Base-by-base conservation (phyloP, 2,888 invertebrate species). In the Ormyrus nitidulus region DNA sequence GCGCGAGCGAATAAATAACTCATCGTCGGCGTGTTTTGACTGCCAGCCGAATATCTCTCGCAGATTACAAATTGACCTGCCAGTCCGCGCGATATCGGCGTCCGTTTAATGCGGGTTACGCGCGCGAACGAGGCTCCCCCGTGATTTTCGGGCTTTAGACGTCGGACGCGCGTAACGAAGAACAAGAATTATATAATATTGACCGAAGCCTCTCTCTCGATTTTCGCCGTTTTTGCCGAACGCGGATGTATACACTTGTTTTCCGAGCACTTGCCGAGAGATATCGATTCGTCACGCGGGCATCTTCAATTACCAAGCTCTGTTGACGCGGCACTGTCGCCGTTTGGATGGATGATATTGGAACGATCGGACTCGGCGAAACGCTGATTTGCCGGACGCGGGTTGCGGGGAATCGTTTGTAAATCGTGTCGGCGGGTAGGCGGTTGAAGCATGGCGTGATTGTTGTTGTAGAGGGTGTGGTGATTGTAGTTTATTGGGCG, bases 1-100 rank as follows among this genome's bases (percentile, higher is more conserved):
- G 34, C 44, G n/a, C 9, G 61, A 19, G 19, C 49, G 46, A 6
- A 64, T 48, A 13, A 64, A 49, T 49, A 64, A 49, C 64, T 64
- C 49, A 49, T 19, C 61, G n/a, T 49, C 10, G 56, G 34, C 72
- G 66, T 19, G 19, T 19, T 19, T 19, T 19, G 19, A 19, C 19
- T 19, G 19, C 19, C 19, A 19, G 19, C 19, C 19, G 19, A 19
- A 19, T 19, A 19, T 19, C 19, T 19, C 19, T 19, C 75, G 69
- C 53, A 54, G 62, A 76, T 77, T 79, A 77, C 79, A 82, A 82
- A 82, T 82, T 74, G 73, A 77, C 64, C 70, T 51, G 73, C 77
- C 72, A 69, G 65, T 53, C 64, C 53, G 9, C 2, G 58, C 64
- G 79, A 79, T 81, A 81, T 79, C 68, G 75, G 73, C 65, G 53